These are phyloP conservation scores for Pipra filicauda DNA, from an alignment of 2,113 vertebrate genomes.

Conservation along the genomic window DNA sequence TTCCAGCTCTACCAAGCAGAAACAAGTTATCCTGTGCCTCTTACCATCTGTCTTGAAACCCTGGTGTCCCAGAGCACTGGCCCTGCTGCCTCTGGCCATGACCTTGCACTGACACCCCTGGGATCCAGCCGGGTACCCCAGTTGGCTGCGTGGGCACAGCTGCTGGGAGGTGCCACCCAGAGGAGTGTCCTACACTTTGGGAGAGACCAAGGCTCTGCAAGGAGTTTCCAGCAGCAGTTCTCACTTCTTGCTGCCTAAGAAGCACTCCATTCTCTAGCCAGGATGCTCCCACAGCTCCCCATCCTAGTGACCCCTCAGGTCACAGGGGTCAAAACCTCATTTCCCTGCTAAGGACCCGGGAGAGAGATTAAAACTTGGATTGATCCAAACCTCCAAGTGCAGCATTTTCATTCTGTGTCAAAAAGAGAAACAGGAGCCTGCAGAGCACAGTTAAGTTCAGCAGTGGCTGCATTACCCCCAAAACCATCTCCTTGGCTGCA, in stretches of 20 bases:
- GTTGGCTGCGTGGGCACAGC: background rate
- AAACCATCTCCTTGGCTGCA: background rate
- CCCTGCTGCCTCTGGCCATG: background rate
- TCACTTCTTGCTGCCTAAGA: background rate
- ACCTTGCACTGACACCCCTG: background rate
- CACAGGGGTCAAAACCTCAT: background rate
- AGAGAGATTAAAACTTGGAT: background rate
- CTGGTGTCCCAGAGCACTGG: background rate
- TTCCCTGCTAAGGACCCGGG: background rate
- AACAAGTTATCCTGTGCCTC: background rate
- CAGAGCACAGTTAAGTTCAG: background rate
- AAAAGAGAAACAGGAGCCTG: background rate
- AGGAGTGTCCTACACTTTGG: accelerated
- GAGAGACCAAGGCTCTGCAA: background rate
- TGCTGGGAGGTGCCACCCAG: background rate
- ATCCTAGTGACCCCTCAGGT: background rate
- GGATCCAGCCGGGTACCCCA: background rate
- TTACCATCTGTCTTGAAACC: background rate
- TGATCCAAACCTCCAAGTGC: background rate
- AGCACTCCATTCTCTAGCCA: background rate
- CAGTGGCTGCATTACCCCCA: background rate
- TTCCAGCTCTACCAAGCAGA: background rate
- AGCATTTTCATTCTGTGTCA: background rate
- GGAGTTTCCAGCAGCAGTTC: background rate
- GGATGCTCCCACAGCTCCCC: background rate